Evolutionary conservation across 30 jellyfish, hydroid and myxozoan genomes (phyloP).

Genomic region (Chrysaora quinquecirrha): DNA sequence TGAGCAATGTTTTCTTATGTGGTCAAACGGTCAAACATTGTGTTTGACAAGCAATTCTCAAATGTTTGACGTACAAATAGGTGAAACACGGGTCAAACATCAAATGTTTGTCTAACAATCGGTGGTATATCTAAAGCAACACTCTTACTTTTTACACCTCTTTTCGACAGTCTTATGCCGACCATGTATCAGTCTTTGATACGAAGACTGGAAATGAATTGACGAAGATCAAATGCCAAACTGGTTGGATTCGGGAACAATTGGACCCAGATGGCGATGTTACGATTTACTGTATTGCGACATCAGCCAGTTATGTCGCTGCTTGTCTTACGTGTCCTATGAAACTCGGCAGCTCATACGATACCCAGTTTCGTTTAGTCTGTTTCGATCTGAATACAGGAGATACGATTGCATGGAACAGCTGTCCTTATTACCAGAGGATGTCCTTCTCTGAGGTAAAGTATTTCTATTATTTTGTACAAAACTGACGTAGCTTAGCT

Average conservation of each 20-base stretch:
- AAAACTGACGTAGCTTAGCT: too few relatives aligned
- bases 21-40: too few relatives aligned
- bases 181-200: not conserved
- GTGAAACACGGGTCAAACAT: too few relatives aligned
- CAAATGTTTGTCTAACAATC: too few relatives aligned
- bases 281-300: not conserved
- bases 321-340: slow-evolving; percentile 40
- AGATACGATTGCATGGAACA: slow-evolving; percentile 17
- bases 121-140: too few relatives aligned
- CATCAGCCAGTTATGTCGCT: slow-evolving; percentile 15
- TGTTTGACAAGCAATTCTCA: too few relatives aligned
- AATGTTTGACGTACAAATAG: too few relatives aligned
- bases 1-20: too few relatives aligned
- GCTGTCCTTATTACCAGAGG: slow-evolving; percentile 19
- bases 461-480: too few relatives aligned
- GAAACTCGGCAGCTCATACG: slow-evolving; percentile 33
- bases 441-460: slow-evolving; percentile 50
- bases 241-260: slow-evolving; percentile 11
- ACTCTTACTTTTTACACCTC: not conserved
- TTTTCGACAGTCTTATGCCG: not conserved
- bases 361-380: slow-evolving; percentile 28
- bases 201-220: slow-evolving; percentile 38
- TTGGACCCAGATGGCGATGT: not conserved
- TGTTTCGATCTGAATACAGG: slow-evolving; percentile 46
- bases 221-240: slow-evolving; percentile 9